These are phyloP conservation scores for Heliconius charithonia DNA, from an alignment of 2,888 invertebrate genomes.

Conservation along the genomic window DNA sequence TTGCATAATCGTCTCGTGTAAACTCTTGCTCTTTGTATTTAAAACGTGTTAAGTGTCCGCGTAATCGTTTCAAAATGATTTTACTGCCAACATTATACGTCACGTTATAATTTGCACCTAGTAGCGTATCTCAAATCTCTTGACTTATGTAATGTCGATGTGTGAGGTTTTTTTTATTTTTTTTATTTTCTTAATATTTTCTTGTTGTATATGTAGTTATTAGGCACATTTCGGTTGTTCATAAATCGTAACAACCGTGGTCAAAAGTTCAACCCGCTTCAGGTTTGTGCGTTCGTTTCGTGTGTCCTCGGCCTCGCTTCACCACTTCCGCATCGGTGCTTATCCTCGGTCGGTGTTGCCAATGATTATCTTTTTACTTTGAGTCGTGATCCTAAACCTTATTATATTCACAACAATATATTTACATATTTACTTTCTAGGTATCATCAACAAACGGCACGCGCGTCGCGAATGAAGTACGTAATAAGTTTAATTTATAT, in stretches of 20 bases:
- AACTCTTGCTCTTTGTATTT: slow-evolving; percentile 72
- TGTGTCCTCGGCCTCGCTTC: slow-evolving; percentile 80
- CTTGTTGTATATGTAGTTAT: background rate
- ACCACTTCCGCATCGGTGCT: slow-evolving; percentile 78
- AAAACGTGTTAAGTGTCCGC: slow-evolving; percentile 66
- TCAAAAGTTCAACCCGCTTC: slow-evolving; percentile 61
- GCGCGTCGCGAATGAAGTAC: slow-evolving; percentile 82
- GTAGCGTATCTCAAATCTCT: slow-evolving; percentile 34
- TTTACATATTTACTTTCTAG: slow-evolving; percentile 78
- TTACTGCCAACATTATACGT: slow-evolving; percentile 48
- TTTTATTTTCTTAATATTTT: background rate
- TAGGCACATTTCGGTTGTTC: background rate
- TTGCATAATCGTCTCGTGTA: slow-evolving; percentile 66
- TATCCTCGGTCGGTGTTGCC: slow-evolving; percentile 79
- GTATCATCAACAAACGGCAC: slow-evolving; percentile 83
- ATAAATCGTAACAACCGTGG: slow-evolving; percentile 34
- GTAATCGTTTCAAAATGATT: slow-evolving; percentile 65
- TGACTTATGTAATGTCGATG: slow-evolving; percentile 31
- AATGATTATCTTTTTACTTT: slow-evolving; percentile 77
- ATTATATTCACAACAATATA: slow-evolving; percentile 65
- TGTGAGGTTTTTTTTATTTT: background rate
- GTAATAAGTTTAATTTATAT: slow-evolving; percentile 60
- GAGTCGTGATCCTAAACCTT: slow-evolving; percentile 79
- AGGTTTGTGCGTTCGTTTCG: slow-evolving; percentile 66
- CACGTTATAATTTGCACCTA: slow-evolving; percentile 49